These are phyloP conservation scores for Merops nubicus DNA, from an alignment of 2,113 vertebrate species.

Conservation along the genomic window DNA sequence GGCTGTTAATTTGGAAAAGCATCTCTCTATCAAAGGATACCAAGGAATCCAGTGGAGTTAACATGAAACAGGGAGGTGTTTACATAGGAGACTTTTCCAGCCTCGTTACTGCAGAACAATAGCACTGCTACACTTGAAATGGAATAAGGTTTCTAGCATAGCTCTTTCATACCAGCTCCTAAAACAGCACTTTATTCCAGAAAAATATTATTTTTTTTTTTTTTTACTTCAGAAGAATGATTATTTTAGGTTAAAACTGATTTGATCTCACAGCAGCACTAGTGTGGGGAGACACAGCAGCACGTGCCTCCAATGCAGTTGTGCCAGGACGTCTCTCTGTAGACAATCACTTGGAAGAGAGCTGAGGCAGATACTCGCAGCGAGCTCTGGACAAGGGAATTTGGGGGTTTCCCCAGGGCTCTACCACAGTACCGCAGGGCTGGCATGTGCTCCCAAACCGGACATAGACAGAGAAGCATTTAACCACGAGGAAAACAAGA, in stretches of 20 bases:
- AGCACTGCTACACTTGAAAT: not conserved
- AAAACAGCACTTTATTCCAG: not conserved
- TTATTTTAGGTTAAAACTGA: not conserved
- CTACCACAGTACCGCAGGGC: not conserved
- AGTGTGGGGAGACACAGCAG: not conserved
- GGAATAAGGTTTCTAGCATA: not conserved
- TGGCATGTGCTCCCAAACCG: not conserved
- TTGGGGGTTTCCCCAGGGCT: not conserved
- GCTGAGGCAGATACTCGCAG: not conserved
- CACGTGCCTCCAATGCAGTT: fast-evolving
- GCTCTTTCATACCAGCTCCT: not conserved
- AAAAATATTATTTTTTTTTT: not conserved
- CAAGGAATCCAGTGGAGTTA: not conserved
- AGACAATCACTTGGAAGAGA: not conserved
- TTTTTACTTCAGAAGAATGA: not conserved
- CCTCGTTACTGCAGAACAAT: not conserved
- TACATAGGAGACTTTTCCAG: not conserved
- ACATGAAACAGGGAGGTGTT: not conserved
- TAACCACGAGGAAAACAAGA: not conserved
- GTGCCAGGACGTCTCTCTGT: not conserved
- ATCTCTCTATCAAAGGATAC: not conserved
- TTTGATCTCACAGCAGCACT: not conserved
- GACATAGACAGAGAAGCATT: not conserved
- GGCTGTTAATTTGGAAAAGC: not conserved
- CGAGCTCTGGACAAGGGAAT: not conserved